Evolutionary conservation across 2,888 invertebrate genomes (phyloP), one percentile per base, ranked within the genome.

Genomic region (Zaprionus lineosus): DNA sequence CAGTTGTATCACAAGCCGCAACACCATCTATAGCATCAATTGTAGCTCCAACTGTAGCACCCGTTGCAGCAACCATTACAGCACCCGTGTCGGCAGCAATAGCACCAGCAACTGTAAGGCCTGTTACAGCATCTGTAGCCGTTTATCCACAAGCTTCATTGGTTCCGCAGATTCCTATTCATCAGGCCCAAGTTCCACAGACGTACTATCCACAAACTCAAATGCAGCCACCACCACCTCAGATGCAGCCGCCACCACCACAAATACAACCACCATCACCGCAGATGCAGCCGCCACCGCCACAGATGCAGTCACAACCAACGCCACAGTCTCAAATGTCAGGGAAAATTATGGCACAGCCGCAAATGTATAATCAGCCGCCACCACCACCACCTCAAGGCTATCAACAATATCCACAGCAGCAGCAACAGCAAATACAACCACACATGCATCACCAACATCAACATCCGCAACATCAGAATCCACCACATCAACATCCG

Each of bases 341-440:
- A 6, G 61, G 71, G 14, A 87, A 87, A 60, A 84, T 88, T 16
- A 84, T 78, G 36, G 87, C 86, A 9, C 79, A 84, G 44, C 85
- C 88, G 16, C 88, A 89, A 56, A 69, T 89, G 46, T 88, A 89
- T 34, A 71, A 70, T 14, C 88, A 88, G 39, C 87, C 88, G 2
- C 88, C 87, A 16, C 87, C 87, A 16, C 84, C 84, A 1, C 64
- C 64, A 11, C 58, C 65, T 6, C 60, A 58, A 12, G 24, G 26
- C 7, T 60, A 58, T 16, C 40, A 48, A 15, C 58, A 48, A 14
- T 39, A 53, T 5, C 52, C 83, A 3, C 75, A 79, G 26, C 86
- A 85, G 18, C 87, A 88, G 40, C 86, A 86, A 14, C 87, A 86
- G 1, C 87, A 84, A 21, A 84, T 79, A 9, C 78, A 71, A 24